Evolutionary conservation across 2,113 vertebrate species (phyloP).

Genomic region (Cebidichthys violaceus): DNA sequence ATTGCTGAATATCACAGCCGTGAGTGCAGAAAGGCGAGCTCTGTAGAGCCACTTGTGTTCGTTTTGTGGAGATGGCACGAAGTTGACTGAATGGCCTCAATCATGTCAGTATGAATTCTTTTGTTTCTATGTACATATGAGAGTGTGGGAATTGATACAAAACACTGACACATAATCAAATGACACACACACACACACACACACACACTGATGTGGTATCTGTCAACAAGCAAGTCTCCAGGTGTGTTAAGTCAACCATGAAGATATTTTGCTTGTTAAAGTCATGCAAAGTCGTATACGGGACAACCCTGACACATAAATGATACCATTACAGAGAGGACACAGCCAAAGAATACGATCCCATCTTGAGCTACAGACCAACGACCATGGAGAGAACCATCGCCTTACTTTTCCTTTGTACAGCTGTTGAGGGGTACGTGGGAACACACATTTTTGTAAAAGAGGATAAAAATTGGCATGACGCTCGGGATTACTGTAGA

Average conservation of each 20-base stretch:
- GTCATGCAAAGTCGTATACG: slow-evolving; percentile 13
- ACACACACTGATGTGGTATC: not conserved
- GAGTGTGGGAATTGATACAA: slow-evolving; percentile 3
- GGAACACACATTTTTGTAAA: slow-evolving; percentile 3
- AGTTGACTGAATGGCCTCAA: slow-evolving; percentile 12
- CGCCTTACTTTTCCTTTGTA: slow-evolving; percentile 13
- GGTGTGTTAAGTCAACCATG: not conserved
- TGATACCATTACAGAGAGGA: not conserved
- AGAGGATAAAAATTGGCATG: rapidly evolving
- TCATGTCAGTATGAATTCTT: not conserved
- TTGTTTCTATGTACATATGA: not conserved
- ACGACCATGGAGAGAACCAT: slow-evolving; percentile 6
- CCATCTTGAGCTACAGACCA: not conserved
- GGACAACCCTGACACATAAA: not conserved
- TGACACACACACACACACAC: not conserved
- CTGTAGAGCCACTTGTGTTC: not conserved
- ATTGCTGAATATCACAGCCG: not conserved
- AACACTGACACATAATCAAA: not conserved
- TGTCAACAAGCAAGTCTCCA: not conserved
- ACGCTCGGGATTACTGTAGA: slow-evolving; percentile 1
- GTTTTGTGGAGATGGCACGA: slow-evolving; percentile 3
- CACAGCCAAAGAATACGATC: not conserved
- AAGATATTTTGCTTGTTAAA: slow-evolving; percentile 21
- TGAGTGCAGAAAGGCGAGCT: not conserved
- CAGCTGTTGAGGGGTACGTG: not conserved